These are phyloP conservation scores for Anas platyrhynchos DNA, from an alignment of 2,113 vertebrate species.

Conservation along the genomic window DNA sequence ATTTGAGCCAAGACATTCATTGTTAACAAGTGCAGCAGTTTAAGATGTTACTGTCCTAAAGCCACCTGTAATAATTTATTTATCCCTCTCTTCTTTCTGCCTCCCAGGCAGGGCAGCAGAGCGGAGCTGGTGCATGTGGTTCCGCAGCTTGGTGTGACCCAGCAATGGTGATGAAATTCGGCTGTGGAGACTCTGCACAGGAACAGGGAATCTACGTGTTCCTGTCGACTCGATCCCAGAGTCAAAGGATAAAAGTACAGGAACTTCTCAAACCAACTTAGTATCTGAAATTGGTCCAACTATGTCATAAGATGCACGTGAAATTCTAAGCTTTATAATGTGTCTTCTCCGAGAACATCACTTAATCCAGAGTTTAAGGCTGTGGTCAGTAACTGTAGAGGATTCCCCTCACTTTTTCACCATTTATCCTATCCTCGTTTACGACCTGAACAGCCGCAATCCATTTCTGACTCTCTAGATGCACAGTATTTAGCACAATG, in stretches of 20 bases:
- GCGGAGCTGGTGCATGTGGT: background rate
- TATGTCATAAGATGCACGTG: background rate
- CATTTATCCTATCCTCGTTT: background rate
- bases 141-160: background rate
- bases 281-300: background rate
- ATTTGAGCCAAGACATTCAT: background rate
- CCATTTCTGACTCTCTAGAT: background rate
- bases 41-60: background rate
- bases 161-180: background rate
- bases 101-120: background rate
- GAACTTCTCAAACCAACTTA: background rate
- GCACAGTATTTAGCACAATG: background rate
- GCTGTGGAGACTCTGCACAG: background rate
- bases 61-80: background rate
- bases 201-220: background rate
- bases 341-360: background rate
- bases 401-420: background rate
- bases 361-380: background rate
- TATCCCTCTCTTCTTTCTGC: background rate
- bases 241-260: background rate
- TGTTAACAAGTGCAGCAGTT: background rate
- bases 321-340: background rate
- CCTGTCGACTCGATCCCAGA: background rate
- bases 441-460: background rate
- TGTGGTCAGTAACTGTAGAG: background rate